These are phyloP conservation scores for Palythoa caribaeorum DNA, from an alignment of 92 coral and sea anemone species.

Conservation along the genomic window DNA sequence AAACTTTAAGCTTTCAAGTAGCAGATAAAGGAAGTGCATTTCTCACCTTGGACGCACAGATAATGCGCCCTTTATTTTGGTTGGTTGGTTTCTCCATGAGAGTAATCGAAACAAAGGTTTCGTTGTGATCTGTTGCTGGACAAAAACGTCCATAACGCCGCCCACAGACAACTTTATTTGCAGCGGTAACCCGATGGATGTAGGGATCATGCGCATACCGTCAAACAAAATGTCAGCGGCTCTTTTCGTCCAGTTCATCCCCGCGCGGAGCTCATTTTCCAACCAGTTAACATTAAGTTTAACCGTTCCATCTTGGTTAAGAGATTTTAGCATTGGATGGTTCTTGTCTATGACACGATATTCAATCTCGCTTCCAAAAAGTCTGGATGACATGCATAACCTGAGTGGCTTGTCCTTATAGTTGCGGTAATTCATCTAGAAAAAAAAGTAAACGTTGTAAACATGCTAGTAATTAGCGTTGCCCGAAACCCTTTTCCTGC, in stretches of 20 bases:
- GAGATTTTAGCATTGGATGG: constrained; percentile 46
- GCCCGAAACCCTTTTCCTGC: no score
- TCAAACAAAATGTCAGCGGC: constrained; percentile 60
- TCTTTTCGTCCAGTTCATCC: constrained; percentile 49
- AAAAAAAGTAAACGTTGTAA: neutral
- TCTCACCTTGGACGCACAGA: constrained; percentile 57
- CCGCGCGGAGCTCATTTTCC: constrained; percentile 56
- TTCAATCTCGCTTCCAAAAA: constrained; percentile 63
- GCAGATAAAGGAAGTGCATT: neutral
- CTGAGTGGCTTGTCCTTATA: constrained; percentile 58
- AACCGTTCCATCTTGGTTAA: constrained; percentile 61
- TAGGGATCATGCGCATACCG: constrained; percentile 56
- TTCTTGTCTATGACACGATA: constrained; percentile 58
- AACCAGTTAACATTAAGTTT: constrained; percentile 65
- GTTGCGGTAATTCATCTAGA: constrained; percentile 38
- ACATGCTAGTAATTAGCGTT: no score
- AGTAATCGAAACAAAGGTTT: constrained; percentile 52
- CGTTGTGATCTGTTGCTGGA: constrained; percentile 37
- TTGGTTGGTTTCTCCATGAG: constrained; percentile 56
- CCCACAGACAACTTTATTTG: constrained; percentile 48
- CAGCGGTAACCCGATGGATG: constrained; percentile 63
- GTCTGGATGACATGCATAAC: constrained; percentile 55
- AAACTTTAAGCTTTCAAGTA: neutral
- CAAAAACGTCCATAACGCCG: constrained; percentile 42
- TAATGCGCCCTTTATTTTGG: constrained; percentile 30